Evolutionary conservation across 2,888 invertebrate genomes (phyloP).

Genomic region (Scaptomyza parva): DNA sequence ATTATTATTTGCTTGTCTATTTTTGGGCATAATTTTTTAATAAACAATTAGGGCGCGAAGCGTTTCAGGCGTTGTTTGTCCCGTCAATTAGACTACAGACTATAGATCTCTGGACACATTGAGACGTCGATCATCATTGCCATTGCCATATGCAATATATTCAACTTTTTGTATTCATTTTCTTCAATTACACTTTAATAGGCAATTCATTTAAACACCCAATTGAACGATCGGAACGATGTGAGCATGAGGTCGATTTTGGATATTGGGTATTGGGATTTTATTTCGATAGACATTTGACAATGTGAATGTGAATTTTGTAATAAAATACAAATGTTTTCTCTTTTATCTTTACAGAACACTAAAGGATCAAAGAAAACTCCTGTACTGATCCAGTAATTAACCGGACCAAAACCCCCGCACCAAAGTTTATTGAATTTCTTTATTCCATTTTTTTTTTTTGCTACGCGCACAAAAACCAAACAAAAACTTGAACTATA

Average conservation of each 20-base stretch:
- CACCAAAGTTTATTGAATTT: slow-evolving; percentile 47
- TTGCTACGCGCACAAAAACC: slow-evolving; percentile 81
- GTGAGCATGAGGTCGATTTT: slow-evolving; percentile 34
- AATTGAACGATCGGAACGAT: slow-evolving; percentile 51
- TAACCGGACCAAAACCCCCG: slow-evolving; percentile 27
- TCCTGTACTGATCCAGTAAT: slow-evolving; percentile 41
- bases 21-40: slow-evolving; percentile 65
- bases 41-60: slow-evolving; percentile 59
- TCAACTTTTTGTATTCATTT: slow-evolving; percentile 54
- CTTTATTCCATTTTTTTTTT: slow-evolving; percentile 33
- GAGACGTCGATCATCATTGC: slow-evolving; percentile 36
- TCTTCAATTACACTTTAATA: slow-evolving; percentile 64
- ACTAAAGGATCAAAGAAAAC: slow-evolving; percentile 58
- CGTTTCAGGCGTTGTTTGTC: slow-evolving; percentile 36
- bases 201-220: slow-evolving; percentile 57
- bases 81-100: slow-evolving; percentile 49
- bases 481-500: slow-evolving; percentile 87
- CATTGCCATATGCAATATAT: slow-evolving; percentile 7
- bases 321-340: background rate
- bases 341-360: slow-evolving; percentile 66
- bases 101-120: slow-evolving; percentile 10
- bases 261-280: slow-evolving; percentile 26
- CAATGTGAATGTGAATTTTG: background rate
- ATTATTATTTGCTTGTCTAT: slow-evolving; percentile 36
- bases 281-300: background rate